Conservation (phyloP, 2,888 invertebrate species). For the Pheosia tremula region DNA sequence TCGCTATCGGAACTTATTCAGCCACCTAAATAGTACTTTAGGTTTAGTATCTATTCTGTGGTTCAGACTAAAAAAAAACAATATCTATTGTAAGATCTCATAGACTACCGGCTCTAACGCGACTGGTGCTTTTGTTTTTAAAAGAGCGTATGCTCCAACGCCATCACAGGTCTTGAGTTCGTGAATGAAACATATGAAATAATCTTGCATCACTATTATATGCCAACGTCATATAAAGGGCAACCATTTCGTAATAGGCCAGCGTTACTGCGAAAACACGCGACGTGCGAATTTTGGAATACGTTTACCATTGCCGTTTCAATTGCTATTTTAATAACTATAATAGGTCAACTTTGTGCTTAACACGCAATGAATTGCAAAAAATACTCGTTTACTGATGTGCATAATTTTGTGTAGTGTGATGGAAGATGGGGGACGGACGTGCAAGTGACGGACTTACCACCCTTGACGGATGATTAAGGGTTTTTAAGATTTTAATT, state of each 20-base stretch:
- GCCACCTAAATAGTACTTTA: background rate
- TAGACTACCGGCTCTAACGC: no score
- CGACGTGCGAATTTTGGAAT: slow-evolving; percentile 15
- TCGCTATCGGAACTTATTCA: slow-evolving; percentile 32
- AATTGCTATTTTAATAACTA: background rate
- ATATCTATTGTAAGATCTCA: no score
- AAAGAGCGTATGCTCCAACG: background rate
- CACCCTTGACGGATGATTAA: background rate
- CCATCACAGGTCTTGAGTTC: slow-evolving; percentile 19
- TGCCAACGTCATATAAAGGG: slow-evolving; percentile 74
- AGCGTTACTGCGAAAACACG: slow-evolving; percentile 34
- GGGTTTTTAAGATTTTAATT: background rate
- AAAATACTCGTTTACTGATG: background rate
- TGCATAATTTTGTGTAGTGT: background rate
- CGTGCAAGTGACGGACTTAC: background rate
- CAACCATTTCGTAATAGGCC: slow-evolving; percentile 52
- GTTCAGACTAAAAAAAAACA: no score
- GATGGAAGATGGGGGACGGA: no score
- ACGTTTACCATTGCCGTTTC: slow-evolving; percentile 16
- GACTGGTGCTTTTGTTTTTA: no score
- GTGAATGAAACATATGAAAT: slow-evolving; percentile 41
- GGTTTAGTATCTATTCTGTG: no score
- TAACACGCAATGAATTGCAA: background rate
- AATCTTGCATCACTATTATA: slow-evolving; percentile 60
- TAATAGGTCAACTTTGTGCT: background rate